Evolutionary conservation across 2,797 vertebrate species (phyloP), one percentile per base, ranked within the genome.

Genomic region (Amblyraja radiata): DNA sequence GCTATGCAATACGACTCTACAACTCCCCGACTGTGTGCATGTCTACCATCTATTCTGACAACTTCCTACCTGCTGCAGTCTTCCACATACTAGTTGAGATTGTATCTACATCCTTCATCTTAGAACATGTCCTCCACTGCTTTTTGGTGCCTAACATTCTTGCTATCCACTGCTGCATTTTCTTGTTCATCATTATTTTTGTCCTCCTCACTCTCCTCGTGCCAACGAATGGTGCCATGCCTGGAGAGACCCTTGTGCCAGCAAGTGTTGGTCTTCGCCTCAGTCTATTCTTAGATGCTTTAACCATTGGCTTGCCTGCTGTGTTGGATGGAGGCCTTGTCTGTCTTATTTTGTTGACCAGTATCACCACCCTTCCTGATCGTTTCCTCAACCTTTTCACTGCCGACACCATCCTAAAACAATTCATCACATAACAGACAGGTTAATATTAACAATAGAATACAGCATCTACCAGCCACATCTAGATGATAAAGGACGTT

Each of bases 361-460:
- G 32, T 18, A n/a, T 68, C 63, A 36, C 63, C 84, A 88, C 36
- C 84, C 84, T 88, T 7, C 84, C 63, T 32, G 61, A 88, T 88
- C 63, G 65, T 16, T 68, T 68, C 32, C 14, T 88, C 84, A 36
- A n/a, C 61, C 63, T 68, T 68, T 88, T 68, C 63, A 88, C 14
- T 36, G 84, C 63, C 2, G 84, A 63, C 84, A 88, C 84, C 84
- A 88, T 88, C 84, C 32, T 68, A 63, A 32, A 88, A 88, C 13
- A 88, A 65, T 32, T 5, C 61, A 58, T 28, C 61, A 88, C 58
- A 65, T 32, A 32, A 88, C 65, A 28, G 13, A 88, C n/a, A 11
- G 28, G 58, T 65, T 32, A 32, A 32, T 65, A n/a, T 88, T 32
- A 88, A 88, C 32, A 88, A 10, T 8, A 84, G 14, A 0, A 61